These are phyloP conservation scores for Anodontia alba DNA, from an alignment of 2,888 invertebrate species.

Conservation along the genomic window DNA sequence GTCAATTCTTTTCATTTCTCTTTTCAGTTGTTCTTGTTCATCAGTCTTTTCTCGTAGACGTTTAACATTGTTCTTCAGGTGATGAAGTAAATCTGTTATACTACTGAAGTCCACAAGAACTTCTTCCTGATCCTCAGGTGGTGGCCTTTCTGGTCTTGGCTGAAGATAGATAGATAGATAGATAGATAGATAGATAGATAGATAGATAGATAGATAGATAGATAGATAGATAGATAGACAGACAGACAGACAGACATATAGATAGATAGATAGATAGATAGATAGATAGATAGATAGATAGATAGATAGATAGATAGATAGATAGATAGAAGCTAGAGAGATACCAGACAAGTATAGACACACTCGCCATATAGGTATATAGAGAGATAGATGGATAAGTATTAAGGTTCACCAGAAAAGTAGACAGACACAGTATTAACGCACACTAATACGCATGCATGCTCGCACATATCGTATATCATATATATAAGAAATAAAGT, in stretches of 20 bases:
- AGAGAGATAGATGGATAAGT: too few species aligned
- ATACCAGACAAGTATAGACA: too few species aligned
- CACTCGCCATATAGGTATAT: too few species aligned
- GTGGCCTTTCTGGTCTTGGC: not conserved
- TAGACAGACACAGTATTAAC: too few species aligned
- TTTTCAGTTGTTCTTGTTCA: slow-evolving; percentile 8
- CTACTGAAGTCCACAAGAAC: not conserved
- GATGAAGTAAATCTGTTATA: not conserved
- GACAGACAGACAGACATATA: too few species aligned
- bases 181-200: slow-evolving; percentile 5
- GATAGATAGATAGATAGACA: too few species aligned
- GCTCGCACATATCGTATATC: too few species aligned
- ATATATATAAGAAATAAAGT: too few species aligned
- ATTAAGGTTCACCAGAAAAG: too few species aligned
- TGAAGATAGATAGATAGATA: not conserved
- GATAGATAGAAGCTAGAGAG: too few species aligned
- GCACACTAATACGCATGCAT: too few species aligned
- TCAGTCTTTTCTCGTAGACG: slow-evolving; percentile 1
- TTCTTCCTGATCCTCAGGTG: not conserved
- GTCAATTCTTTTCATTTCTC: not conserved
- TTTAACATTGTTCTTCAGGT: not conserved
- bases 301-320: slow-evolving; percentile 1
- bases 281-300: not conserved
- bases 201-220: slow-evolving; percentile 5
- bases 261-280: too few species aligned